Evolutionary conservation across 2,888 invertebrate species (phyloP), one percentile per base, ranked within the genome.

Genomic region (Drosophila mulleri): DNA sequence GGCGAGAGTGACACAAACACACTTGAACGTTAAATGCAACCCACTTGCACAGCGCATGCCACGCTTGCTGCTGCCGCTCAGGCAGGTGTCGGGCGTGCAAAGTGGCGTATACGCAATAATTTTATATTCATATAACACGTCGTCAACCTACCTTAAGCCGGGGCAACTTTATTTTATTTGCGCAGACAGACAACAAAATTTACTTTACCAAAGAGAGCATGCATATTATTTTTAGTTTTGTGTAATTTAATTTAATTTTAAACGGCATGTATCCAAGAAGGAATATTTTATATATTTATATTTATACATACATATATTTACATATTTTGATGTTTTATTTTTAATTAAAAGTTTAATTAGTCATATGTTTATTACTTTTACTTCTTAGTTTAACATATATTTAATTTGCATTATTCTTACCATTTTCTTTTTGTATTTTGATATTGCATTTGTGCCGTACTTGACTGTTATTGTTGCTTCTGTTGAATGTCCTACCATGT

Each of bases 21-120:
- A 86, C 90, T 89, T 85, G 73, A 72, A 59, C 77, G 78, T 83
- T 86, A 80, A 86, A 90, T 88, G 82, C 81, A 82, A 83, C 83
- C 90, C 35, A 50, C 50, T 50, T 35, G 4, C 20, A 14, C 18
- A 1, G 18, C 14, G n/a, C 48, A n/a, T 29, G 29, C 29, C 29
- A 48, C 48, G n/a, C 29, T 29, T 58, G 42, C 50, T 2, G n/a
- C 39, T 3, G 16, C 39, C 44, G 18, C 39, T 47, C 23, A 52
- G 74, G 82, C 75, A 83, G 82, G 84, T 50, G 48, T 50, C 48
- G 2, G 23, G 18, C 29, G 32, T 81, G 85, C 77, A 81, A 72
- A 73, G 59, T 67, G 63, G 82, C 84, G 75, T 79, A 79, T 81
- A 75, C 67, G 71, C 66, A 69, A 78, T 84, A 78, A 76, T 75